Evolutionary conservation across 2,888 invertebrate genomes (phyloP).

Genomic region (Rhyacophila evoluta): DNA sequence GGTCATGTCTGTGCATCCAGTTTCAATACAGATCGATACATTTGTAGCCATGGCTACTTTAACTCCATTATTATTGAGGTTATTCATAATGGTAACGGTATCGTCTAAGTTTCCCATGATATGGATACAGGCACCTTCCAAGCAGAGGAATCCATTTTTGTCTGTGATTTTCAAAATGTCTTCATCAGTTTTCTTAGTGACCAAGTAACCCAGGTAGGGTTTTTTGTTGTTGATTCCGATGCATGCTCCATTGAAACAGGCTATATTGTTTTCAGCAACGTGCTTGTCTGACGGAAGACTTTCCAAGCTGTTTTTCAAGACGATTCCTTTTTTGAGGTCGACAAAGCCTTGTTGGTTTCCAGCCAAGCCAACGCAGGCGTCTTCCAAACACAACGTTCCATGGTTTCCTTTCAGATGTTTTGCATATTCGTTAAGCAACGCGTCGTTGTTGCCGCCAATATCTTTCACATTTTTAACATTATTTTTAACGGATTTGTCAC

Average conservation of each 20-base stretch:
- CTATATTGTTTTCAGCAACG: not conserved
- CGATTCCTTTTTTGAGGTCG: not conserved
- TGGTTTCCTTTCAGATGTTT: too few relatives aligned
- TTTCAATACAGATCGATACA: not conserved
- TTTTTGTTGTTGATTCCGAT: not conserved
- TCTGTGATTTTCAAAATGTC: not conserved
- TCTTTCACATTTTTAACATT: too few relatives aligned
- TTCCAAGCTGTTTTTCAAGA: not conserved
- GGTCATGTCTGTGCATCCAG: not conserved
- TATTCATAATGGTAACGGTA: not conserved
- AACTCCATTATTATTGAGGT: not conserved
- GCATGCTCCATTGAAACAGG: not conserved
- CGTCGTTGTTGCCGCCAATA: too few relatives aligned
- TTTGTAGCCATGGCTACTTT: not conserved
- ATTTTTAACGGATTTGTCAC: too few relatives aligned
- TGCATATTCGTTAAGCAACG: too few relatives aligned
- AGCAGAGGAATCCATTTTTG: not conserved
- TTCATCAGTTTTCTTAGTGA: not conserved
- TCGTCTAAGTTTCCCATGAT: not conserved
- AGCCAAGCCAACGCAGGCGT: not conserved
- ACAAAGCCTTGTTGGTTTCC: not conserved
- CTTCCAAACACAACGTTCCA: not conserved
- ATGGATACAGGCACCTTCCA: not conserved
- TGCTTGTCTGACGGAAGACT: not conserved
- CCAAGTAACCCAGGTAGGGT: not conserved